phyloP scores from a whole-genome alignment of 1,140 invertebrate genomes.

The Lethocerus indicus region DNA sequence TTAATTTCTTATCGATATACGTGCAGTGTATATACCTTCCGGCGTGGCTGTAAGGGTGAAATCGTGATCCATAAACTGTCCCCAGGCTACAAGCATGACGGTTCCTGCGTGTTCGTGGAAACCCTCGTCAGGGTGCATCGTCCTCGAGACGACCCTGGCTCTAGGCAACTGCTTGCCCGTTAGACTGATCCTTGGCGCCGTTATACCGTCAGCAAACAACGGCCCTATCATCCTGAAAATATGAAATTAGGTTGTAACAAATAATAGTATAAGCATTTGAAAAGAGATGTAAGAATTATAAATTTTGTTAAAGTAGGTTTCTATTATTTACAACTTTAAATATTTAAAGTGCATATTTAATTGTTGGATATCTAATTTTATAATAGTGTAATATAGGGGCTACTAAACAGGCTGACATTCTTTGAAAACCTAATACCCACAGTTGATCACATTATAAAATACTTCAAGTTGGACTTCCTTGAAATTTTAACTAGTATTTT shows the following conservation, averaged over 20 bases:
- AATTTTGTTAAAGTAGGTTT: no score
- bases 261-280: no score
- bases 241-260: background rate
- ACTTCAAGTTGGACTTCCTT: no score
- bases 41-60: slow-evolving; percentile 76
- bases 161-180: slow-evolving; percentile 57
- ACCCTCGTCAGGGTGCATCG: slow-evolving; percentile 80
- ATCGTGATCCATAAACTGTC: slow-evolving; percentile 90
- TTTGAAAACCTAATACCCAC: no score
- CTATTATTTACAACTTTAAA: no score
- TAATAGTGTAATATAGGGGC: no score
- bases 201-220: slow-evolving; percentile 63
- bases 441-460: no score
- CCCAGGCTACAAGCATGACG: slow-evolving; percentile 85
- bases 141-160: slow-evolving; percentile 67
- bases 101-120: slow-evolving; percentile 88
- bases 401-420: no score
- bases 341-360: no score
- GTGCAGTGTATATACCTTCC: slow-evolving; percentile 48
- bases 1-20: background rate
- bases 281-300: no score
- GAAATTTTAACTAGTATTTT: no score
- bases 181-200: slow-evolving; percentile 55
- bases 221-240: slow-evolving; percentile 49
- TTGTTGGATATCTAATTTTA: no score